A percentile compares a stretch with the other conserved stretches of the same genome.
These are phyloP conservation scores for Megaleporinus macrocephalus DNA, from an alignment of 2,113 vertebrate genomes.

Conservation along the genomic window DNA sequence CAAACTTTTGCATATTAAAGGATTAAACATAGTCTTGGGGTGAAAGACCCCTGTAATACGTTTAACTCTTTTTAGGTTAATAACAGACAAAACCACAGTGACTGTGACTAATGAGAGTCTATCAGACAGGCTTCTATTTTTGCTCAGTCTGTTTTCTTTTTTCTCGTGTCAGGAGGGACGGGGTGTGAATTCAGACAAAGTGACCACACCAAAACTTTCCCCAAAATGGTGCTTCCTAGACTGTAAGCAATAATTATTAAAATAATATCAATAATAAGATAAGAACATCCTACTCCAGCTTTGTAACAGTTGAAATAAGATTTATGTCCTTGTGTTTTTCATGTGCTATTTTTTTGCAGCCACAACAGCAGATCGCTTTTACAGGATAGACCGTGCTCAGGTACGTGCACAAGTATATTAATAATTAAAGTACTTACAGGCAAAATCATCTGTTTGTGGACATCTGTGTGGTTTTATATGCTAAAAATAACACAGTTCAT, in stretches of 20 bases:
- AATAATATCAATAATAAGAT: not conserved
- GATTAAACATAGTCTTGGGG: no score
- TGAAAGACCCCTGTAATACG: not conserved
- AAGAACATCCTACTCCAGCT: not conserved
- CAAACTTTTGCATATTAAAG: no score
- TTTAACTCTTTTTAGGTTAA: not conserved
- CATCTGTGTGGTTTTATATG: no score
- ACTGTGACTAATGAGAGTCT: constrained; percentile 9
- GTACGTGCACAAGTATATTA: constrained; percentile 65
- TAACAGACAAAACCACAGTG: not conserved
- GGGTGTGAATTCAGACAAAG: constrained; percentile 74
- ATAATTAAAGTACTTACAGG: no score
- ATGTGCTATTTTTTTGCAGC: constrained; percentile 73
- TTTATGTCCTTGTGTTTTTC: not conserved
- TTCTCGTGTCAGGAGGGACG: constrained; percentile 77
- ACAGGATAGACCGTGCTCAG: constrained; percentile 96
- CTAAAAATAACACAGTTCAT: no score
- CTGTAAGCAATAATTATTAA: constrained; percentile 81
- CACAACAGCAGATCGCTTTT: constrained; percentile 94
- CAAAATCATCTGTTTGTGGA: no score
- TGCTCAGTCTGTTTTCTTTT: constrained; percentile 17
- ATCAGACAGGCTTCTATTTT: not conserved
- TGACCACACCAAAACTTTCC: constrained; percentile 85
- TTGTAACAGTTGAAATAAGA: not conserved
- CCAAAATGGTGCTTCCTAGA: constrained; percentile 97